Percentiles rank a stretch among this genome's conserved stretches.
phyloP scores from a whole-genome alignment of 1,140 invertebrate genomes.

The Drosophila suzukii region DNA sequence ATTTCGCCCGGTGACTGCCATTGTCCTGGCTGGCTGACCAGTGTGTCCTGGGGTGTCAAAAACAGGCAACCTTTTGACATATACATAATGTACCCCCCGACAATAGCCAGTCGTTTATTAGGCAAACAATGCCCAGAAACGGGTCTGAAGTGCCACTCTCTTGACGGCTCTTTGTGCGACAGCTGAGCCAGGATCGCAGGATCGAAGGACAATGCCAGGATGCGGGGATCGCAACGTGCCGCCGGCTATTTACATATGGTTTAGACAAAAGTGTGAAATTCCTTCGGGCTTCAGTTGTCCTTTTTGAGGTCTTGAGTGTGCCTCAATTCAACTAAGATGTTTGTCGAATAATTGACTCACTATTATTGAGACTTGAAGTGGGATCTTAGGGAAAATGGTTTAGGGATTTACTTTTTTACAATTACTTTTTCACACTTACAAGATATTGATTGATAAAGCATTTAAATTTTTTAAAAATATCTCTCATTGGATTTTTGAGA shows the following conservation, averaged over 20 bases:
- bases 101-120: conserved; percentile 75
- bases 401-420: neutral
- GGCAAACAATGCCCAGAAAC: conserved; percentile 61
- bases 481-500: no score
- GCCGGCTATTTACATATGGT: conserved; percentile 59
- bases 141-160: conserved; percentile 57
- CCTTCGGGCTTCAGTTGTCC: conserved; percentile 7
- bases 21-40: conserved; percentile 16
- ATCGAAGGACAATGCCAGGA: conserved; percentile 13
- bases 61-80: conserved; percentile 75
- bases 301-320: conserved; percentile 7
- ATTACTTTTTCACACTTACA: neutral
- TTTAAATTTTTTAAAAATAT: no score
- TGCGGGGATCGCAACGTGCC: conserved; percentile 16
- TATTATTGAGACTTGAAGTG: conserved; percentile 9
- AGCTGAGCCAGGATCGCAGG: conserved; percentile 54
- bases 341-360: conserved; percentile 34
- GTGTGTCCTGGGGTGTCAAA: conserved; percentile 58
- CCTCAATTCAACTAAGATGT: conserved; percentile 21
- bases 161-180: conserved; percentile 57
- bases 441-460: conserved; percentile 1
- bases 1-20: conserved; percentile 16
- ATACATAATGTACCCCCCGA: conserved; percentile 68
- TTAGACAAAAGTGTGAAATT: conserved; percentile 58
- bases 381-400: no score